Percentiles rank a stretch among this genome's conserved stretches.
Conservation (phyloP, 2,113 vertebrate species). For the Gopherus evgoodei region DNA sequence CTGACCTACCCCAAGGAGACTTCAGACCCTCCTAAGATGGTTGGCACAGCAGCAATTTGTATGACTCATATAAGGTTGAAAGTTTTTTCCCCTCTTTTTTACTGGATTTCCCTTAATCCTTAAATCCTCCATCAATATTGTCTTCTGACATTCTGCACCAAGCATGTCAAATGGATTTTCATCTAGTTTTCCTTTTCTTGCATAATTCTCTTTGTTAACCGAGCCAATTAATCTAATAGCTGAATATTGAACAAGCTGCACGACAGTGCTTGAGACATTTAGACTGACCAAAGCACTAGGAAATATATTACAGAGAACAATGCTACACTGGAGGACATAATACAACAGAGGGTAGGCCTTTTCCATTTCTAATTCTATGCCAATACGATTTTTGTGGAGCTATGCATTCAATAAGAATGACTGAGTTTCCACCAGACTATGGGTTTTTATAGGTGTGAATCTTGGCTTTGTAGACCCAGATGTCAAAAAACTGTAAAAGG, state of each 20-base stretch:
- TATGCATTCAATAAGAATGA: not conserved
- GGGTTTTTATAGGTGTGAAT: not conserved
- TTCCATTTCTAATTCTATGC: not conserved
- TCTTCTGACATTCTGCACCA: not conserved
- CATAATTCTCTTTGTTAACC: not conserved
- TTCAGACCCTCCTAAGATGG: not conserved
- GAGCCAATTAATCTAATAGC: not conserved
- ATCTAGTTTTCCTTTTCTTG: not conserved
- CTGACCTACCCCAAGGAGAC: not conserved
- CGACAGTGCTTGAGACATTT: not conserved
- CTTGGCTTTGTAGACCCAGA: rapidly evolving
- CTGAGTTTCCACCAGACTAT: not conserved
- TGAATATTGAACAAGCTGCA: not conserved
- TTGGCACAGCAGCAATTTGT: not conserved
- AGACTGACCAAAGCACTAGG: not conserved
- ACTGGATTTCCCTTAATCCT: not conserved
- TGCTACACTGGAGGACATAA: not conserved
- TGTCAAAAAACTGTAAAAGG: not conserved
- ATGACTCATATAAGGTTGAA: not conserved
- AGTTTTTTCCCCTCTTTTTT: not conserved
- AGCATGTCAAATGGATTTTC: not conserved
- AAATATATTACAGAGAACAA: not conserved
- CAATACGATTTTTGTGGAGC: not conserved
- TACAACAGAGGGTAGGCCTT: not conserved
- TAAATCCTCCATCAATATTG: not conserved